Conservation (phyloP, 2,113 vertebrate species). For the Oreotrochilus melanogaster region DNA sequence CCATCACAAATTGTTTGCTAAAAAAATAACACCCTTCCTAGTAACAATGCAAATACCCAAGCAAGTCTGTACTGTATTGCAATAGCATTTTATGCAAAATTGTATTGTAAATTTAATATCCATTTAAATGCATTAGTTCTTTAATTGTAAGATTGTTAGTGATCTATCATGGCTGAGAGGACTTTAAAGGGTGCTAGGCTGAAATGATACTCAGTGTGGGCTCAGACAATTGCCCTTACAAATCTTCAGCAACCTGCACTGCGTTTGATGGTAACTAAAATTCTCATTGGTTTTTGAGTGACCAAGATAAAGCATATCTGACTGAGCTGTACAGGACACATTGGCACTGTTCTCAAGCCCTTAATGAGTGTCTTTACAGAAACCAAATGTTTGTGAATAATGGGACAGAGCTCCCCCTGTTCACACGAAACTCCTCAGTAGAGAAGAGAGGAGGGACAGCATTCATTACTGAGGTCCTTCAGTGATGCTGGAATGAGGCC, state of each 20-base stretch:
- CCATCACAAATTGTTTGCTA: not conserved
- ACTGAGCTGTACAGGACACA: not conserved
- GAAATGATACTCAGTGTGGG: not conserved
- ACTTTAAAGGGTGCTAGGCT: not conserved
- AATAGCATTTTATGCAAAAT: not conserved
- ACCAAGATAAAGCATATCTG: not conserved
- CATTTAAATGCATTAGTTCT: not conserved
- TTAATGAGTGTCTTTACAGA: not conserved
- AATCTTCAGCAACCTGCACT: not conserved
- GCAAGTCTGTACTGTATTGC: not conserved
- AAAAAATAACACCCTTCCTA: not conserved
- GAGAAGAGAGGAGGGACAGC: not conserved
- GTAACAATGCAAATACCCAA: not conserved
- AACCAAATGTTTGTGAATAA: not conserved
- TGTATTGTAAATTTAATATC: not conserved
- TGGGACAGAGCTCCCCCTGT: not conserved
- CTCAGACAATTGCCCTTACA: not conserved
- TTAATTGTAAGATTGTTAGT: not conserved
- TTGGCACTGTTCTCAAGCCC: not conserved
- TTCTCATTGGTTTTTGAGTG: not conserved
- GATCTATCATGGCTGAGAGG: not conserved
- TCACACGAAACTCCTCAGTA: not conserved
- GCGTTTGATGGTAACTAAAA: not conserved
- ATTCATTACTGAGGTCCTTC: not conserved
- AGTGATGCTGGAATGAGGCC: not conserved